Evolutionary conservation across 2,888 invertebrate species (phyloP), one percentile per base, ranked within the genome.

Genomic region (Diaphora mendica): DNA sequence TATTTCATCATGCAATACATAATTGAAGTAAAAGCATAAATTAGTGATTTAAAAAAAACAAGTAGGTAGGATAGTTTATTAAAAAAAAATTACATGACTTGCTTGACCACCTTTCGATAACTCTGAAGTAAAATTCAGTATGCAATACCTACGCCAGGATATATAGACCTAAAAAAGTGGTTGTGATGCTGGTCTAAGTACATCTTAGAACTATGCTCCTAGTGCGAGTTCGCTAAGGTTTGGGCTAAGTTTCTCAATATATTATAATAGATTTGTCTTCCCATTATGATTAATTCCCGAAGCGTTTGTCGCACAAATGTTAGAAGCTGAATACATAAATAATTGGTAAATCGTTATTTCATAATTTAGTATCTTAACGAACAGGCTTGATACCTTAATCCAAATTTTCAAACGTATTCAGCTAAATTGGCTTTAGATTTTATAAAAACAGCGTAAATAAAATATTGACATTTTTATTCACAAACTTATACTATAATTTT

Each of bases 121-220:
- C 15, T 8, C 42, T 44, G 44, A 44, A 67, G 9, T 26, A 67
- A 66, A 44, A 44, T 44, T 44, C 15, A 66, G 42, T 66, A 42
- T 67, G 44, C 30, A 42, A 26, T 59, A 59, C 5, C n/a, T 3
- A 17, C 13, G 65, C n/a, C n/a, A n/a, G n/a, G n/a, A n/a, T n/a
- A n/a, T 26, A 15, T 4, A 35, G 64, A 39, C n/a, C n/a, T n/a
- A 26, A 2, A 65, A 65, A 66, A 66, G 26, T 42, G n/a, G 15
- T 64, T n/a, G 35, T 65, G n/a, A 13, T n/a, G 65, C 42, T 66
- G 26, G 8, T 66, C 65, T 66, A 66, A 42, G 65, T 66, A 42
- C 42, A 66, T 42, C 42, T 66, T 26, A 42, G n/a, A 66, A 39
- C 26, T 66, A 42, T 67, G 20, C 44, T 44, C 66, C 4, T 30